Percentiles rank a stretch among this genome's conserved stretches.
Evolutionary conservation across 2,797 vertebrate genomes (phyloP).

Genomic region (Crax fasciolata): DNA sequence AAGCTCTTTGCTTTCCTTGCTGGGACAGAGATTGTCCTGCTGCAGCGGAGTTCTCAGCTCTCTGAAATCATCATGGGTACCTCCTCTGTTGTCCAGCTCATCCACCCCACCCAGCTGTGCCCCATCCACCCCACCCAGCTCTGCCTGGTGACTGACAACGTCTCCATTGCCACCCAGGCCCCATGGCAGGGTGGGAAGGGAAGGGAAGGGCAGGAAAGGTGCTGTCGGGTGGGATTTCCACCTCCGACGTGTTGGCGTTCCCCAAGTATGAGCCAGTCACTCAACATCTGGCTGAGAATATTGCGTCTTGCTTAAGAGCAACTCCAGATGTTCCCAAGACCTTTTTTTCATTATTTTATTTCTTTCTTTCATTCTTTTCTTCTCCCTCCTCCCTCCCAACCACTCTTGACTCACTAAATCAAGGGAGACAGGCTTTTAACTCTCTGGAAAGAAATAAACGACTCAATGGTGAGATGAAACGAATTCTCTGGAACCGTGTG

Average conservation of each 20-base stretch:
- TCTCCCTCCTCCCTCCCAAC: not conserved
- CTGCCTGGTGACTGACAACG: not conserved
- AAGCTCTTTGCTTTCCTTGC: not conserved
- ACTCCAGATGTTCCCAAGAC: conserved; percentile 75
- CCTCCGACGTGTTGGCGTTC: conserved; percentile 51
- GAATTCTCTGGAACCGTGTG: conserved; percentile 55
- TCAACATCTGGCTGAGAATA: conserved; percentile 73
- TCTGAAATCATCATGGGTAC: not conserved
- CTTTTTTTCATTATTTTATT: conserved; percentile 74
- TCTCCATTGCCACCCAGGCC: not conserved
- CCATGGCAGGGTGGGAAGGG: not conserved
- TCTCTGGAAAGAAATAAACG: conserved; percentile 57
- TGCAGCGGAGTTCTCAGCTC: not conserved
- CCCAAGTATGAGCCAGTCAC: conserved; percentile 57
- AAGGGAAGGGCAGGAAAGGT: not conserved
- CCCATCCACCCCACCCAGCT: not conserved
- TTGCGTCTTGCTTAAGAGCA: conserved; percentile 67
- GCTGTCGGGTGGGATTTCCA: conserved; percentile 3
- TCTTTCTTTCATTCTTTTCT: conserved; percentile 65
- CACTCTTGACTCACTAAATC: conserved; percentile 72
- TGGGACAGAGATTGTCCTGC: not conserved
- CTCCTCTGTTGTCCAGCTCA: not conserved
- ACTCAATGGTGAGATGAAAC: conserved; percentile 66
- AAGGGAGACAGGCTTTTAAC: conserved; percentile 78
- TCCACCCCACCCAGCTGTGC: not conserved